These are phyloP conservation scores for Meiosimyza platycephala DNA, from an alignment of 2,888 invertebrate genomes.

Conservation along the genomic window DNA sequence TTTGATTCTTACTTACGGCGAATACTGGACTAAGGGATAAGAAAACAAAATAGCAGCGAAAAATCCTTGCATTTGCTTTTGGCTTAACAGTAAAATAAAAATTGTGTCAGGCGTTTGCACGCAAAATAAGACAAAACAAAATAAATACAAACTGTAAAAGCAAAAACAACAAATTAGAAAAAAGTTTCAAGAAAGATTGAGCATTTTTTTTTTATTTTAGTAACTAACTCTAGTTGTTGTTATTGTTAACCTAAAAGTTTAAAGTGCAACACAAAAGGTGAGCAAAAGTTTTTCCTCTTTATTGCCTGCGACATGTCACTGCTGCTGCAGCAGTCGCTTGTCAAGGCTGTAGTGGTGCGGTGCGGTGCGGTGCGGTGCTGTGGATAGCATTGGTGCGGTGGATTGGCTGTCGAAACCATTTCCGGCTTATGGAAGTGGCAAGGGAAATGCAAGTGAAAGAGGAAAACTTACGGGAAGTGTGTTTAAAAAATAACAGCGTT, in stretches of 20 bases:
- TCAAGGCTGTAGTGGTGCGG: neutral
- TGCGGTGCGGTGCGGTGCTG: neutral
- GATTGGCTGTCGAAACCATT: slow-evolving; percentile 24
- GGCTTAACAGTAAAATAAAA: neutral
- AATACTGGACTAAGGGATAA: neutral
- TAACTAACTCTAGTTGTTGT: no score
- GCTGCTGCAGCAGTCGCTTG: neutral
- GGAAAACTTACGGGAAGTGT: slow-evolving; percentile 24
- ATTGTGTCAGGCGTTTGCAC: slow-evolving; percentile 1
- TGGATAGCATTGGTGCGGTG: neutral
- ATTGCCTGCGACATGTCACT: slow-evolving; percentile 36
- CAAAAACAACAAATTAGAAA: neutral
- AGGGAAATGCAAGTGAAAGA: neutral
- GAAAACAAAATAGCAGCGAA: neutral
- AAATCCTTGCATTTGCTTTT: neutral
- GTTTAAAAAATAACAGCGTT: slow-evolving; percentile 27
- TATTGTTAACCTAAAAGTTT: slow-evolving; percentile 36
- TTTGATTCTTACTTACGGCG: neutral
- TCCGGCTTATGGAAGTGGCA: slow-evolving; percentile 17
- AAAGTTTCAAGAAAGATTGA: no score
- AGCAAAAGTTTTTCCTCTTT: slow-evolving; percentile 43
- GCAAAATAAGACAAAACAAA: neutral
- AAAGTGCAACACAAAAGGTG: slow-evolving; percentile 44
- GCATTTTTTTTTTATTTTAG: no score
- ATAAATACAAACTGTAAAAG: neutral